phyloP scores from a whole-genome alignment of 2,797 vertebrate species.

The Hippoglossus hippoglossus region DNA sequence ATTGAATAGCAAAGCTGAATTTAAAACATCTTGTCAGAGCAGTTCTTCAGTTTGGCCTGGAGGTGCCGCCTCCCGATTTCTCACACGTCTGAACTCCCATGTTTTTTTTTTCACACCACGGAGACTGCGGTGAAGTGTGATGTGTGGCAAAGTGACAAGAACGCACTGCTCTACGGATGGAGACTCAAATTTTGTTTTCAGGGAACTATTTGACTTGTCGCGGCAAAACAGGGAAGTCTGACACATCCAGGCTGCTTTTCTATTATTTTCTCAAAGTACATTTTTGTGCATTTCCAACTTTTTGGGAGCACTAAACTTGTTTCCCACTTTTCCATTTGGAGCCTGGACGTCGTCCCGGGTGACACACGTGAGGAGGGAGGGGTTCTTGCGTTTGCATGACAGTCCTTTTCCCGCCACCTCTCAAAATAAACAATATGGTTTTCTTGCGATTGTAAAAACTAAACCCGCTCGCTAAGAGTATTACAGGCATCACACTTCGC shows the following conservation, averaged over 20 bases:
- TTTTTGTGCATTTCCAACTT: conserved; percentile 9
- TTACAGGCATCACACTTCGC: conserved; percentile 13
- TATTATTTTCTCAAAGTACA: not conserved
- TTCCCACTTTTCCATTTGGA: conserved; percentile 19
- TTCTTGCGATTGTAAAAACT: conserved; percentile 43
- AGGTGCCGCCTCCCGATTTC: conserved; percentile 16
- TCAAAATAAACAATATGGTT: conserved; percentile 44
- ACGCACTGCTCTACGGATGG: not conserved
- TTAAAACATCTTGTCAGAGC: conserved; percentile 3
- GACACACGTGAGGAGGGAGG: conserved; percentile 74
- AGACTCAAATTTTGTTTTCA: not conserved
- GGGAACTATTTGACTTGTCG: not conserved
- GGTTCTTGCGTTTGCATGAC: conserved; percentile 43
- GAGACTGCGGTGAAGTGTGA: conserved; percentile 6
- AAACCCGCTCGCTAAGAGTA: conserved; percentile 21
- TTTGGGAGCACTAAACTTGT: conserved; percentile 11
- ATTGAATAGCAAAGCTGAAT: conserved; percentile 13
- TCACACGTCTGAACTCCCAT: not conserved
- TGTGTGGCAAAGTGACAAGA: conserved; percentile 11
- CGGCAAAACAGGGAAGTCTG: conserved; percentile 9
- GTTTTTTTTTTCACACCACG: not conserved
- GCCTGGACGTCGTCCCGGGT: conserved; percentile 28
- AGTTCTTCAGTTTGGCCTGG: conserved; percentile 1
- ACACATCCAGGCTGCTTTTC: not conserved
- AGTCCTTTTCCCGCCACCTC: conserved; percentile 59